Evolutionary conservation across 2,888 invertebrate genomes (phyloP).

Genomic region (Dicycla oo): DNA sequence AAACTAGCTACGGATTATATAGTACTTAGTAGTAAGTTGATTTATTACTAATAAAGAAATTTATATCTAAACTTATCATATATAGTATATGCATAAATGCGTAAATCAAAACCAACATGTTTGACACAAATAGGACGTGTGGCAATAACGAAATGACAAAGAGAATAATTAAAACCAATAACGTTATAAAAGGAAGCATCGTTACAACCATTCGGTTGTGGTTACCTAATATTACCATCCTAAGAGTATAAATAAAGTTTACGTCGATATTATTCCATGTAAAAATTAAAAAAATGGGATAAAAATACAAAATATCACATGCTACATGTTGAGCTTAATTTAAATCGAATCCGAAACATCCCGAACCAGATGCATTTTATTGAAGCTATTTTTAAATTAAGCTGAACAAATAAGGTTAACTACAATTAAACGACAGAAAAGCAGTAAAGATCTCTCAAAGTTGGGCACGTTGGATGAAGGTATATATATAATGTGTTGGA

Average conservation of each 20-base stretch:
- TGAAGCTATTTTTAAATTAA: slow-evolving; percentile 85
- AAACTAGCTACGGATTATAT: slow-evolving; percentile 86
- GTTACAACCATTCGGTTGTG: slow-evolving; percentile 74
- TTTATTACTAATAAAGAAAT: slow-evolving; percentile 83
- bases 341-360: slow-evolving; percentile 80
- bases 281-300: slow-evolving; percentile 83
- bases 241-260: slow-evolving; percentile 82
- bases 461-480: slow-evolving; percentile 66
- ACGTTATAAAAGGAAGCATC: slow-evolving; percentile 86
- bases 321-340: slow-evolving; percentile 91
- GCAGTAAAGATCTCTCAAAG: slow-evolving; percentile 68
- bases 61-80: slow-evolving; percentile 83
- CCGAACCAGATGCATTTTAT: slow-evolving; percentile 69
- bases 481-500: slow-evolving; percentile 67
- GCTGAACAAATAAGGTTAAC: slow-evolving; percentile 86
- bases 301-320: slow-evolving; percentile 90
- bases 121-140: slow-evolving; percentile 77
- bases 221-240: slow-evolving; percentile 76
- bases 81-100: slow-evolving; percentile 84
- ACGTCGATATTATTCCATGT: slow-evolving; percentile 78
- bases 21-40: slow-evolving; percentile 84
- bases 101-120: slow-evolving; percentile 80
- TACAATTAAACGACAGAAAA: slow-evolving; percentile 69
- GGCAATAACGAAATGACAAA: slow-evolving; percentile 84
- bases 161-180: slow-evolving; percentile 84